Percentiles rank a stretch among this genome's conserved stretches.
Conservation (phyloP, 1,140 invertebrate genomes). For the Drosophila ironensis region DNA sequence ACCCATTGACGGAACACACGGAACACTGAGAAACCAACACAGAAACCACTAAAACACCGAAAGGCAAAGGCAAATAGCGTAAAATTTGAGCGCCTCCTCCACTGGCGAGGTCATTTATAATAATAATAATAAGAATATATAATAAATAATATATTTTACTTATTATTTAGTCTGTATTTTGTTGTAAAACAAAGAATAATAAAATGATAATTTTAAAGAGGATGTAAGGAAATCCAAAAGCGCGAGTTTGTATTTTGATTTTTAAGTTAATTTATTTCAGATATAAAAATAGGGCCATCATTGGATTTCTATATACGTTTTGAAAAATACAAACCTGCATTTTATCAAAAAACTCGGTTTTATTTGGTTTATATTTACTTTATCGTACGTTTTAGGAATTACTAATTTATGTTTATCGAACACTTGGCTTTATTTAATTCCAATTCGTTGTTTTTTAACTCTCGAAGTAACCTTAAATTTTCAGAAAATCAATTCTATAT, state of each 20-base stretch:
- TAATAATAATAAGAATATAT: constrained; percentile 79
- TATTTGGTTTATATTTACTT: no score
- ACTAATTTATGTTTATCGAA: no score
- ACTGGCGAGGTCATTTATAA: constrained; percentile 68
- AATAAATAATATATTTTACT: constrained; percentile 80
- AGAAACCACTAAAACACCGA: constrained; percentile 16
- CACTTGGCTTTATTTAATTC: no score
- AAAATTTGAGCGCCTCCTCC: constrained; percentile 62
- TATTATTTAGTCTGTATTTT: constrained; percentile 80
- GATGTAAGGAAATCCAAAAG: constrained; percentile 33
- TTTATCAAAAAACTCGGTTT: no score
- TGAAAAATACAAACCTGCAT: no score
- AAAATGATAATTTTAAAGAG: constrained; percentile 71
- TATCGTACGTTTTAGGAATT: no score
- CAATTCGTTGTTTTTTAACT: no score
- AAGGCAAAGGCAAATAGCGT: constrained; percentile 60
- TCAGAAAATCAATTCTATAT: no score
- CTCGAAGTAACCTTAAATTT: no score
- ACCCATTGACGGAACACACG: constrained; percentile 20
- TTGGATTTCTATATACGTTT: no score
- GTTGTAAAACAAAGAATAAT: constrained; percentile 77
- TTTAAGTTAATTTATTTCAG: constrained; percentile 10
- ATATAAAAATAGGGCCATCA: neutral
- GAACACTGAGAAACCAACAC: constrained; percentile 38
- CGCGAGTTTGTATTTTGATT: no score